These are phyloP conservation scores for Diphyllodes magnificus DNA, from an alignment of 2,113 vertebrate species.

Conservation along the genomic window DNA sequence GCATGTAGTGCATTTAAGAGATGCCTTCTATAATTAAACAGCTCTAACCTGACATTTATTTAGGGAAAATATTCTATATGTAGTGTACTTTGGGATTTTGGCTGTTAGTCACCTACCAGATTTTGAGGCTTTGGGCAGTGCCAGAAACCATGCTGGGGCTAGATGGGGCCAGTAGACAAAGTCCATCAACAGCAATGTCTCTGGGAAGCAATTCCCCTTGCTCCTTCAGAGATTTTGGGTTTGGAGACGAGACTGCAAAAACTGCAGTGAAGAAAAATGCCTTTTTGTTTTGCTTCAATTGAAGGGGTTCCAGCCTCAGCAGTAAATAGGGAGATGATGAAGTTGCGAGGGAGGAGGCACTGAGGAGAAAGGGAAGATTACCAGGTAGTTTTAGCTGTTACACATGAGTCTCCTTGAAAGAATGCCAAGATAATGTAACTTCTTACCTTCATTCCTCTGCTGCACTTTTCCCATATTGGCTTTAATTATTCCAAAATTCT, in stretches of 20 bases:
- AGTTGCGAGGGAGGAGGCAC: neutral
- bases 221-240: neutral
- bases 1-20: neutral
- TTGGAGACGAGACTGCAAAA: neutral
- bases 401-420: neutral
- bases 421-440: neutral
- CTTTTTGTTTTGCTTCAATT: neutral
- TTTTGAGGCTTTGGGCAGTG: neutral
- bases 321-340: neutral
- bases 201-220: neutral
- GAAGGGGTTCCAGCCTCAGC: neutral
- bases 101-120: neutral
- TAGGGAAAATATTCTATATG: neutral
- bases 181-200: neutral
- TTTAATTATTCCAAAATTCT: neutral
- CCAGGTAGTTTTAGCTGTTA: neutral
- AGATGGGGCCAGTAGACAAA: neutral
- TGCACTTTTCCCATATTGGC: neutral
- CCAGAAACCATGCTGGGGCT: neutral
- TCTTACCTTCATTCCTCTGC: neutral
- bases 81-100: neutral
- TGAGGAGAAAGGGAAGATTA: neutral
- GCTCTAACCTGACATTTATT: neutral
- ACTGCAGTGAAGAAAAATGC: neutral
- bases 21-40: neutral